Percentiles rank a stretch among this genome's conserved stretches.
phyloP scores from a whole-genome alignment of 2,113 vertebrate genomes.

The Panthera tigris region DNA sequence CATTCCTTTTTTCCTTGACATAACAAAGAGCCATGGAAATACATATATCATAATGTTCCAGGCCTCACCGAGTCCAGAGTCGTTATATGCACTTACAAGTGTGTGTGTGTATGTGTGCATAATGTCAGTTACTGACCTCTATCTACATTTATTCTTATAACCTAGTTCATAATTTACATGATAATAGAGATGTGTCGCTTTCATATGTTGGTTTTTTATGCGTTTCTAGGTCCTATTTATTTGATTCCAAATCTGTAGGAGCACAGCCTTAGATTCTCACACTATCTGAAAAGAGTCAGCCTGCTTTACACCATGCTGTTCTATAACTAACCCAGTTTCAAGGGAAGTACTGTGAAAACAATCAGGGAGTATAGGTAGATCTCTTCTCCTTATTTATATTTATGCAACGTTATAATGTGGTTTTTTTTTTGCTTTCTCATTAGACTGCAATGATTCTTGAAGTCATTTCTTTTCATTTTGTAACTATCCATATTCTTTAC shows the following conservation, averaged over 20 bases:
- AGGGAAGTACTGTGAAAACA: background rate
- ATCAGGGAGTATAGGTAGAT: background rate
- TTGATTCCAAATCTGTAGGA: background rate
- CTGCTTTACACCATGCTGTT: background rate
- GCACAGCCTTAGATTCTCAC: background rate
- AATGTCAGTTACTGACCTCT: background rate
- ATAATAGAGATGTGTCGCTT: background rate
- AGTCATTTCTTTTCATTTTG: background rate
- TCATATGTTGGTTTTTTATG: background rate
- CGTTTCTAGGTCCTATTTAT: background rate
- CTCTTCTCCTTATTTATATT: background rate
- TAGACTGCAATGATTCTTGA: background rate
- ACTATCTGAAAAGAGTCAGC: background rate
- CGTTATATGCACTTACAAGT: background rate
- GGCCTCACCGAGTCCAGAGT: background rate
- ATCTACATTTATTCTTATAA: background rate
- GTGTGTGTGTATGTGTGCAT: background rate
- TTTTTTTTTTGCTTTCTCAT: background rate
- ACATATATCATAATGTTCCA: background rate
- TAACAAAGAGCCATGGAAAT: background rate
- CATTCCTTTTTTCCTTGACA: background rate
- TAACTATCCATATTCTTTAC: background rate
- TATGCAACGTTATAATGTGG: background rate
- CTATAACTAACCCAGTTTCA: background rate
- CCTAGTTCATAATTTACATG: background rate